Percentiles rank a stretch among this genome's conserved stretches.
phyloP scores from a whole-genome alignment of 2,888 invertebrate genomes.

The Eustalomyia histrio region DNA sequence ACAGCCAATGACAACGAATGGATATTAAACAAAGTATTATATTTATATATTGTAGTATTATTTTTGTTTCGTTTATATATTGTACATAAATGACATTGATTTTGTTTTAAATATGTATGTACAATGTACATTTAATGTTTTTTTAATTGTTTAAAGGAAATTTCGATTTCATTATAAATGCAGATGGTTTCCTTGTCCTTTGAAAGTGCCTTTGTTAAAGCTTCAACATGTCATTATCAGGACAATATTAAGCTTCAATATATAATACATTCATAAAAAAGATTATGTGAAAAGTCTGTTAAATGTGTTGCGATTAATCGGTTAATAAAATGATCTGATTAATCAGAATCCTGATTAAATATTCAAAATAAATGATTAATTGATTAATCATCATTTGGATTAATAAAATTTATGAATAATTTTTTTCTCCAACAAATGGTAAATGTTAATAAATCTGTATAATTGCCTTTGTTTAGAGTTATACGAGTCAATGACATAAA shows the following conservation, averaged over 20 bases:
- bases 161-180: not conserved
- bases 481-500: too few relatives aligned
- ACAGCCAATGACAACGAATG: constrained; percentile 22
- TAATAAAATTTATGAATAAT: too few relatives aligned
- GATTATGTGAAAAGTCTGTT: too few relatives aligned
- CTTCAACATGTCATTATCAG: not conserved
- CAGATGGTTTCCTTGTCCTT: not conserved
- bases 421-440: too few relatives aligned
- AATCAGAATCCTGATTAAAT: too few relatives aligned
- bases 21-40: not conserved
- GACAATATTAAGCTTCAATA: not conserved
- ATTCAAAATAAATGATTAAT: too few relatives aligned
- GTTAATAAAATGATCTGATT: too few relatives aligned
- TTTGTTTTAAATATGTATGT: not conserved
- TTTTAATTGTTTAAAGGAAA: not conserved
- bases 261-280: too few relatives aligned
- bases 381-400: too few relatives aligned
- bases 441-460: too few relatives aligned
- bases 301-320: too few relatives aligned
- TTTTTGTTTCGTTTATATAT: not conserved
- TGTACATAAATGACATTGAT: constrained; percentile 12
- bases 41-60: not conserved
- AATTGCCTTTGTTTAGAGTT: too few relatives aligned
- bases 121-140: not conserved
- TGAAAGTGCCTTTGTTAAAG: not conserved